phyloP scores from a whole-genome alignment of 2,888 invertebrate genomes.

The Sminthurinus aureus region DNA sequence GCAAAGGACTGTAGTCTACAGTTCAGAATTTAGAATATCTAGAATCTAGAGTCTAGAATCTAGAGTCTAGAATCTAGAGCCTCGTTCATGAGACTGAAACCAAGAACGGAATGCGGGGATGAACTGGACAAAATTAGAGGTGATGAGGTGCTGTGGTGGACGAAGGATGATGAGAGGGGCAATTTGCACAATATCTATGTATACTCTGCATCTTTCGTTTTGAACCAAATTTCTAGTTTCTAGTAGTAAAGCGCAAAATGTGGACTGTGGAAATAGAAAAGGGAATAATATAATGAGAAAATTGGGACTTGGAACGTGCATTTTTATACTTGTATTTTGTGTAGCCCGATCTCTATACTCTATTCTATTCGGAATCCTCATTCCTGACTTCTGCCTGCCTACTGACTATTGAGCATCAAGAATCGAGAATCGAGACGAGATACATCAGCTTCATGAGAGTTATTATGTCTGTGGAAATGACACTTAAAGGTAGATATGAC shows the following conservation, averaged over 20 bases:
- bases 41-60: background rate
- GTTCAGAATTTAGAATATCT: no score
- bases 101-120: no score
- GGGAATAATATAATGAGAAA: background rate
- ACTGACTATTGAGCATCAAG: no score
- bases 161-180: background rate
- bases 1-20: no score
- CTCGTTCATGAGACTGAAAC: background rate
- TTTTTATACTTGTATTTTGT: no score
- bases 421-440: background rate
- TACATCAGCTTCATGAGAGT: conserved; percentile 15
- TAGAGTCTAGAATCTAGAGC: background rate
- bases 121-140: no score
- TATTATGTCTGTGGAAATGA: conserved; percentile 45
- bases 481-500: conserved; percentile 43
- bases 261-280: background rate
- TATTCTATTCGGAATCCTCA: no score
- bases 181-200: no score
- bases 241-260: background rate
- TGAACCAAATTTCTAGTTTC: background rate
- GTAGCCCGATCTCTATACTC: no score
- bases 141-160: no score
- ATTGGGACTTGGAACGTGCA: background rate
- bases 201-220: no score
- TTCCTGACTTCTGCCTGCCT: no score